A percentile compares a stretch with the other conserved stretches of the same genome.
Evolutionary conservation across 2,888 invertebrate species (phyloP).

Genomic region (Drosophila limbata): DNA sequence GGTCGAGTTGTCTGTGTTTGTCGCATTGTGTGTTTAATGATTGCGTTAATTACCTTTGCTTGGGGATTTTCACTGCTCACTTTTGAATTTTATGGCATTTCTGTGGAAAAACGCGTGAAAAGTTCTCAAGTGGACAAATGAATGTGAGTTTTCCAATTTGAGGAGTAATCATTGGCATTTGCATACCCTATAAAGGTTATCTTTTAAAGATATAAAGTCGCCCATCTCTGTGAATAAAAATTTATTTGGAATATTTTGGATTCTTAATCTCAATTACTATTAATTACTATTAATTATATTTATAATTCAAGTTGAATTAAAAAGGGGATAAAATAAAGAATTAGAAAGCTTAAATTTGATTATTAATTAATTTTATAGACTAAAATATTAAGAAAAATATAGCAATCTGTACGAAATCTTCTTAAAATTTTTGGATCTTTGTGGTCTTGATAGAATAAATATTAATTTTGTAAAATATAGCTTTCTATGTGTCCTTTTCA

Average conservation of each 20-base stretch:
- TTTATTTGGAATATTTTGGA: not conserved
- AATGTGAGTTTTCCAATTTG: constrained; percentile 41
- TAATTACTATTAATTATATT: not conserved
- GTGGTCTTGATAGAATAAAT: too few species aligned
- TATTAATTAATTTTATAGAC: too few species aligned
- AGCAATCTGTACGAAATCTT: too few species aligned
- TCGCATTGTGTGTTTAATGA: constrained; percentile 52
- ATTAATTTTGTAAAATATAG: not conserved
- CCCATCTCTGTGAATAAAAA: not conserved
- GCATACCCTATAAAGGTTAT: constrained; percentile 4
- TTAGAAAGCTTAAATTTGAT: too few species aligned
- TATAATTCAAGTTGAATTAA: not conserved
- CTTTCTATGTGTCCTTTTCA: not conserved
- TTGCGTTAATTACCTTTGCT: constrained; percentile 71
- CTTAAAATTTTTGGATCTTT: too few species aligned
- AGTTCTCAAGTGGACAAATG: constrained; percentile 57
- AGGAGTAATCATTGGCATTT: constrained; percentile 24
- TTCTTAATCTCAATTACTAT: not conserved
- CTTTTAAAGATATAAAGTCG: not conserved
- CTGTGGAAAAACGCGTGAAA: constrained; percentile 75
- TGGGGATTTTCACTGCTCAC: constrained; percentile 63
- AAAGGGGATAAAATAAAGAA: not conserved
- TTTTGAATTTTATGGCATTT: constrained; percentile 67
- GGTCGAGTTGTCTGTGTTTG: not conserved
- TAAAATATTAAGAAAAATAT: too few species aligned